Percentiles rank a stretch among this genome's conserved stretches.
Evolutionary conservation across 2,113 vertebrate genomes (phyloP).

Genomic region (Seriola rivoliana): DNA sequence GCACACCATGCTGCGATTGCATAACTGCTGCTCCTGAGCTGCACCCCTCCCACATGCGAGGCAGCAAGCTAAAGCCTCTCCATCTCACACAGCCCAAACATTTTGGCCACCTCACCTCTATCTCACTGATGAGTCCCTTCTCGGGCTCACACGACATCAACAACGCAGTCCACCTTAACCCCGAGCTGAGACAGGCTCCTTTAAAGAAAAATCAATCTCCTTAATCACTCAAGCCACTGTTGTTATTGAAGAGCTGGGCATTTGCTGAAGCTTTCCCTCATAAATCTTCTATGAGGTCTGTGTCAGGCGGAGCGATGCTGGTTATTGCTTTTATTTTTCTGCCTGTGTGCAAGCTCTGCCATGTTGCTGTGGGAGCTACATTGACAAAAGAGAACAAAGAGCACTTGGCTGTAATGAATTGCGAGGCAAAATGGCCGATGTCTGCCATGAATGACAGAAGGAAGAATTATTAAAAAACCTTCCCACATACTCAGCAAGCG

Average conservation of each 20-base stretch:
- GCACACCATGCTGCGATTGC: slow-evolving; percentile 81
- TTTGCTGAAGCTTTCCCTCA: slow-evolving; percentile 39
- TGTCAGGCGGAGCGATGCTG: slow-evolving; percentile 35
- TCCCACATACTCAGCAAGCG: slow-evolving; percentile 7
- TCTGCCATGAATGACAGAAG: slow-evolving; percentile 66
- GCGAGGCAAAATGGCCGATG: slow-evolving; percentile 81
- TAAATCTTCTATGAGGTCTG: slow-evolving; percentile 52
- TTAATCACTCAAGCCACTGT: slow-evolving; percentile 44
- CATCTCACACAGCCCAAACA: slow-evolving; percentile 48
- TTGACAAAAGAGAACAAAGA: slow-evolving; percentile 67
- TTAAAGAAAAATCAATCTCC: slow-evolving; percentile 39
- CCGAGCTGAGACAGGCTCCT: slow-evolving; percentile 23
- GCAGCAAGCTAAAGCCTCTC: slow-evolving; percentile 45
- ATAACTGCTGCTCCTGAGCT: slow-evolving; percentile 77
- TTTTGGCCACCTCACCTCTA: slow-evolving; percentile 41
- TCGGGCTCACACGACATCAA: not conserved
- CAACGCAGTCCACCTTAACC: slow-evolving; percentile 10
- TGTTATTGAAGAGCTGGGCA: slow-evolving; percentile 41
- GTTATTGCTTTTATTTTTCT: slow-evolving; percentile 39
- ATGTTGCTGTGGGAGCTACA: slow-evolving; percentile 60
- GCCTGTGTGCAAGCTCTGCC: slow-evolving; percentile 60
- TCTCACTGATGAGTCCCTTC: not conserved
- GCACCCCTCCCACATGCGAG: slow-evolving; percentile 75
- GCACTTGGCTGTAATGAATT: slow-evolving; percentile 75
- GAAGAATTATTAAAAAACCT: slow-evolving; percentile 68